These are phyloP conservation scores for Acanthaster planci DNA, from an alignment of 35 echinoderm and acorn worm species.

Conservation along the genomic window DNA sequence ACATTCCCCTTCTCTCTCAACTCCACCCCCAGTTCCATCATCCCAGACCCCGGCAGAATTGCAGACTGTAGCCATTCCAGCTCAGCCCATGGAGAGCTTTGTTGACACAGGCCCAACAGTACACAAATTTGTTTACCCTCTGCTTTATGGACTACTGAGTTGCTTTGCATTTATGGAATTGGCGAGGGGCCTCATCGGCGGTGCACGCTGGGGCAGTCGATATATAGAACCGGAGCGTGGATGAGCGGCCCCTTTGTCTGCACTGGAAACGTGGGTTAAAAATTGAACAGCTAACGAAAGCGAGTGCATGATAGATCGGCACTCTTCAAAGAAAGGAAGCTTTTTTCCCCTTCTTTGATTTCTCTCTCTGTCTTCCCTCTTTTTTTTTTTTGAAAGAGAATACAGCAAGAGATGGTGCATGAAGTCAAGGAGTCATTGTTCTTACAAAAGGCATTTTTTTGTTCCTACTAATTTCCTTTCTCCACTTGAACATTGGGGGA, in stretches of 20 bases:
- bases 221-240: not conserved
- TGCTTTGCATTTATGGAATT: not conserved
- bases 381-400: conserved; percentile 1
- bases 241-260: conserved; percentile 8
- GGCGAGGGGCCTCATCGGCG: not conserved
- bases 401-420: not conserved
- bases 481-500: too few relatives aligned
- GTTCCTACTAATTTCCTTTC: too few relatives aligned
- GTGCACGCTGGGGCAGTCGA: not conserved
- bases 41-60: not conserved
- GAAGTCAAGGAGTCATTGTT: too few relatives aligned
- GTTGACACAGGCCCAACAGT: conserved; percentile 11
- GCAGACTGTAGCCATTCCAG: not conserved
- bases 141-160: conserved; percentile 21
- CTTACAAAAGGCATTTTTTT: too few relatives aligned
- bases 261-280: not conserved
- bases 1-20: not conserved
- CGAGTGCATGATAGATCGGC: conserved; percentile 21
- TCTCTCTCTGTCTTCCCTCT: not conserved
- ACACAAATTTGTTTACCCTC: conserved; percentile 24
- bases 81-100: not conserved
- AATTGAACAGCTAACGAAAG: conserved; percentile 32
- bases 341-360: not conserved
- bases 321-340: not conserved
- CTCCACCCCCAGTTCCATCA: not conserved